These are phyloP conservation scores for Antheraea yamamai DNA, from an alignment of 2,888 invertebrate genomes.

Conservation along the genomic window DNA sequence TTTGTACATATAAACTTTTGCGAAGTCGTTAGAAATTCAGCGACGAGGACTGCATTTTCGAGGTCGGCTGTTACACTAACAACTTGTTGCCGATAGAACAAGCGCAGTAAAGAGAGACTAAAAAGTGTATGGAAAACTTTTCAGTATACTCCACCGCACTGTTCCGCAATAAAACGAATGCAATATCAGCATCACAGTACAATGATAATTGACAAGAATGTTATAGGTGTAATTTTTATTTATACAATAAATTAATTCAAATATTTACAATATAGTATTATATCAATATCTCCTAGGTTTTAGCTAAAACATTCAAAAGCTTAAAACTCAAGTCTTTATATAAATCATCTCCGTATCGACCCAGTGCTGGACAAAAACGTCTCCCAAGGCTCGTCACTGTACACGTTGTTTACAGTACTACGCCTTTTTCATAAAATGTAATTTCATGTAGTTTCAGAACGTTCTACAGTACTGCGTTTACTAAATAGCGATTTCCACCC, in stretches of 20 bases:
- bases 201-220: not conserved
- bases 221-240: not conserved
- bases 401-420: not conserved
- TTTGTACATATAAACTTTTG: not conserved
- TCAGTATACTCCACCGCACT: conserved; percentile 44
- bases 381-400: not conserved
- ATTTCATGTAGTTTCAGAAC: not conserved
- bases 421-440: not conserved
- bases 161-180: not conserved
- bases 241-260: no score
- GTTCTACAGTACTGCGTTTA: not conserved
- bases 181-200: conserved; percentile 27
- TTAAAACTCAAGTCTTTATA: not conserved
- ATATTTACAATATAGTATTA: no score
- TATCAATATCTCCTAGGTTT: not conserved
- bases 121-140: conserved; percentile 38
- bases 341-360: not conserved
- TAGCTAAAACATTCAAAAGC: not conserved
- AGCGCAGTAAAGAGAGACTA: conserved; percentile 30
- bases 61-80: conserved; percentile 28
- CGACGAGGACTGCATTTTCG: conserved; percentile 27
- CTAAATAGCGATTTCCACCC: not conserved
- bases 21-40: conserved; percentile 6
- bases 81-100: conserved; percentile 45
- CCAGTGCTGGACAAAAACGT: not conserved